Conservation (phyloP, 2,888 invertebrate species). For the Kuschelorhynchus macadamiae region DNA sequence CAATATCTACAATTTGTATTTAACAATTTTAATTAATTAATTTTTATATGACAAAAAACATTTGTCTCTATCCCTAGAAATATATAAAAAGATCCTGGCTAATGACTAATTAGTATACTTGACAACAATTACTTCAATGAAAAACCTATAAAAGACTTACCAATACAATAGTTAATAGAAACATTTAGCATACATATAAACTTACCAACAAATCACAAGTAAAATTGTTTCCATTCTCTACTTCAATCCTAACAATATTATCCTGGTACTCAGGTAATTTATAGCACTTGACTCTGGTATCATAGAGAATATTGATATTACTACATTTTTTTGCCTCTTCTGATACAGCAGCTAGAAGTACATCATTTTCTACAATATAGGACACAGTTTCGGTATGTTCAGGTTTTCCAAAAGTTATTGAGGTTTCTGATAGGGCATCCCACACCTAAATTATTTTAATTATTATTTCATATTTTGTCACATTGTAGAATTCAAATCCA, state of each 20-base stretch:
- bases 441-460: slow-evolving; percentile 78
- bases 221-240: slow-evolving; percentile 77
- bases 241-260: slow-evolving; percentile 69
- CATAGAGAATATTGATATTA: slow-evolving; percentile 79
- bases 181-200: too few species aligned
- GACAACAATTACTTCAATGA: too few species aligned
- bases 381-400: slow-evolving; percentile 83
- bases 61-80: too few species aligned
- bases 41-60: too few species aligned
- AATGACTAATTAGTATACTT: too few species aligned
- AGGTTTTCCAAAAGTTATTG: slow-evolving; percentile 87
- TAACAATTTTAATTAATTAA: too few species aligned
- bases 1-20: too few species aligned
- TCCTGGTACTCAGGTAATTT: slow-evolving; percentile 69
- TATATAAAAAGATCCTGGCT: too few species aligned
- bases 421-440: slow-evolving; percentile 92
- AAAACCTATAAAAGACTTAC: too few species aligned
- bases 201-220: slow-evolving; percentile 80
- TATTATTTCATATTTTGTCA: background rate
- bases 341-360: slow-evolving; percentile 83
- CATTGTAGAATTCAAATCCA: too few species aligned
- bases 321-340: slow-evolving; percentile 70
- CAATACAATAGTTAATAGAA: too few species aligned
- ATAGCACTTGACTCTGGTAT: slow-evolving; percentile 79
- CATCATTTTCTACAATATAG: slow-evolving; percentile 95